Evolutionary conservation across 2,113 vertebrate species (phyloP), one percentile per base, ranked within the genome.

Genomic region (Glareola pratincola): DNA sequence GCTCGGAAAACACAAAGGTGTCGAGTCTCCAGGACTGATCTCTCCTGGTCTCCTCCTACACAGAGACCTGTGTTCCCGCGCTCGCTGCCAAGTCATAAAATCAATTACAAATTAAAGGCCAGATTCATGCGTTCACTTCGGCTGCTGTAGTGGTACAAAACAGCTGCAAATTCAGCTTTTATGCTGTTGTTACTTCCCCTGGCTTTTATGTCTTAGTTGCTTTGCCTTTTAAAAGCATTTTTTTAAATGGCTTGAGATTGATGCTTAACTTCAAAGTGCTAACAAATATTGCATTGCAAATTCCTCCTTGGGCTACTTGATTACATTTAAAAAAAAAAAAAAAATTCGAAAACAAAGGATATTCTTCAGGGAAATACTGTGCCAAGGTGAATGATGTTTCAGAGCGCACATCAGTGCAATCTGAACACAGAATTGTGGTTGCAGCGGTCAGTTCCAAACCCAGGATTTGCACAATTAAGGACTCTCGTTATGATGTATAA

Each of bases 161-260:
- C 85, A 92, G 93, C 96, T 96, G 94, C 90, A 90, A 94, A 95
- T 83, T 69, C 75, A 85, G 85, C 71, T 94, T 88, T 95, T 90
- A 87, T 88, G 73, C 87, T 63, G 72, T 16, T 74, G 73, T 63
- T 91, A 15, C 81, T 96, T 89, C 91, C 72, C 80, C 60, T 73
- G 59, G 93, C 81, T 95, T 97, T 95, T 88, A 73, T 77, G 71
- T 90, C 67, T 79, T 93, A 57, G 78, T 48, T 63, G 85, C 96
- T 90, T 95, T 93, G 90, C 71, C 75, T 94, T 94, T 95, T 96
- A 95, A 94, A 96, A 93, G 82, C 53, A 48, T 51, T 95, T 93
- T 96, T 92, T 89, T 43, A 91, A 96, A 74, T 86, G 84, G 77
- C 23, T 94, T 83, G 90, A 96, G 93, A 96, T 95, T 95, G 94